These are phyloP conservation scores for Garrulus glandarius DNA, from an alignment of 2,797 vertebrate species.

Conservation along the genomic window DNA sequence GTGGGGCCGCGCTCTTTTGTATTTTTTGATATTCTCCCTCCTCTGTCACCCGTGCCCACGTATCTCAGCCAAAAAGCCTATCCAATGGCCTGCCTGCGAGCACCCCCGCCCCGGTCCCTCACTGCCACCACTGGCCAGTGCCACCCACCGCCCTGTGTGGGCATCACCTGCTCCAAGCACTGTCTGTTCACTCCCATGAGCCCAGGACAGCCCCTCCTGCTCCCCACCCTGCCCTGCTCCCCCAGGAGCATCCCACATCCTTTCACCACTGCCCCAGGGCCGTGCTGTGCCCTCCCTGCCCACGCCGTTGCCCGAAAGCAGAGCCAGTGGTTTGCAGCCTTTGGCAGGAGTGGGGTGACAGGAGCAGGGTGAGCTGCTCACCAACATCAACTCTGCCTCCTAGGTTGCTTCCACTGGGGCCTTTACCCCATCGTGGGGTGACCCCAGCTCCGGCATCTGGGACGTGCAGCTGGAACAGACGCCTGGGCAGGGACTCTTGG, in stretches of 20 bases:
- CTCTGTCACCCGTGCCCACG: not conserved
- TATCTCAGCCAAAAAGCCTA: slow-evolving; percentile 30
- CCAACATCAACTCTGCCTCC: not conserved
- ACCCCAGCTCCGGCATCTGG: not conserved
- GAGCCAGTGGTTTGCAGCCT: not conserved
- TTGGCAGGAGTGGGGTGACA: not conserved
- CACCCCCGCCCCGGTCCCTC: not conserved
- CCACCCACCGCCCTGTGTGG: fast-evolving
- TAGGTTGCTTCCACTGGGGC: not conserved
- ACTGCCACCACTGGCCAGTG: not conserved
- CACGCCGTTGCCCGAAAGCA: fast-evolving
- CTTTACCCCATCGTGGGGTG: fast-evolving
- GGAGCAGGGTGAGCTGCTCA: not conserved
- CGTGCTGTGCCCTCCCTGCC: not conserved
- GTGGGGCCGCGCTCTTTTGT: slow-evolving; percentile 41
- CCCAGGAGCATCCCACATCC: not conserved
- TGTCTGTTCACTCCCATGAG: not conserved
- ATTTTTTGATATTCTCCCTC: slow-evolving; percentile 69
- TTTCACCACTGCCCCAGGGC: not conserved
- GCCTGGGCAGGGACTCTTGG: not conserved
- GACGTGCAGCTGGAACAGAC: not conserved
- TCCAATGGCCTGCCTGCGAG: not conserved
- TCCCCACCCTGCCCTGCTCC: not conserved
- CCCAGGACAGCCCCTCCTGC: not conserved
- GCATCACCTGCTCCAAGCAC: not conserved